Evolutionary conservation across 1,140 invertebrate genomes (phyloP), one percentile per base, ranked within the genome.

Genomic region (Lerema accius): DNA sequence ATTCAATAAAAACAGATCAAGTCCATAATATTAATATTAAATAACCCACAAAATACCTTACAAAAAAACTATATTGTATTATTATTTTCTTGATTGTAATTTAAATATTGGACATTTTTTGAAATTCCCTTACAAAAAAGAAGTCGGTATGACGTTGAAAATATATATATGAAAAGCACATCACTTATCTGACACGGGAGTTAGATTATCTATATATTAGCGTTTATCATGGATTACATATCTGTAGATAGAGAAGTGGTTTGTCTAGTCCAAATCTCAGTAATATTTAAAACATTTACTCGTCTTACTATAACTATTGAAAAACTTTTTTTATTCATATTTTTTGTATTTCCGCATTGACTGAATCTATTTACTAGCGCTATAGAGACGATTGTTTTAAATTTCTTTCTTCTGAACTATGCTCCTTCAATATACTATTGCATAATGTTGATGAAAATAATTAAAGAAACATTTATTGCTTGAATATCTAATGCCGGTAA

Each of bases 221-320:
- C 76, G 82, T 86, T 90, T 89, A 90, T 90, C 86, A 89, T 90
- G 82, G 86, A 88, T 88, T 84, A 90, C 88, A 90, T 90, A 90
- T 90, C 88, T 90, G 82, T 90, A 90, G 87, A 89, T 90, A 90
- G 86, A 82, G 63, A 84, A 88, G 88, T 90, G 86, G 82, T 90
- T 90, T 84, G 82, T 86, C 84, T 90, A 90, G 88, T 88, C 84
- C 86, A 89, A 89, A 89, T 86, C 84, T 89, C 82, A 81, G 82
- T 84, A 80, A 85, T 80, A 81, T 82, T 77, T 74, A 82, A 82
- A 78, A 86, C 84, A 86, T 85, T 83, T 84, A 85, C 76, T 82
- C 78, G 73, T 84, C 75, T 83, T 78, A 73, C 70, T 72, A 69
- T 65, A 76, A 69, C 58, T 73, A 60, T 70, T 69, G 71, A 58